Conservation (phyloP, 1,140 invertebrate genomes). For the Hypsibius dujardini region DNA sequence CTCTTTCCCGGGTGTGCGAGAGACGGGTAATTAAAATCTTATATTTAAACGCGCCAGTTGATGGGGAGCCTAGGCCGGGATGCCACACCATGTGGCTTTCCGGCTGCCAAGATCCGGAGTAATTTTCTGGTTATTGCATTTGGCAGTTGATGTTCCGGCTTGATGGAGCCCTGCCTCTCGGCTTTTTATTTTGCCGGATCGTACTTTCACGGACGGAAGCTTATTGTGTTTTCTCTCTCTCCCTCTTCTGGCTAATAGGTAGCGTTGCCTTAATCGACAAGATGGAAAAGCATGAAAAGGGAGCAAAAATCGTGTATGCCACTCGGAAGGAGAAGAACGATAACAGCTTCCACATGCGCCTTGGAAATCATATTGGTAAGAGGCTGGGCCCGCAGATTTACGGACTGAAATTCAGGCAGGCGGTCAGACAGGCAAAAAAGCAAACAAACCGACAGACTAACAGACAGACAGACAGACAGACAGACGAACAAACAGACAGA, state of each 20-base stretch:
- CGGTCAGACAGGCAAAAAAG: no score
- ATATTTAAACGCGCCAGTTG: no score
- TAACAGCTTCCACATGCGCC: neutral
- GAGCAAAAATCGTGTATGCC: slow-evolving; percentile 11
- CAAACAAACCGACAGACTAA: no score
- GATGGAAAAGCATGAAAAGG: neutral
- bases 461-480: no score
- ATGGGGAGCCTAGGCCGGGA: neutral
- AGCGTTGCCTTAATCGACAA: neutral
- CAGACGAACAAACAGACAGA: no score
- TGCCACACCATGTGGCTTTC: neutral
- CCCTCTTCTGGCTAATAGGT: neutral
- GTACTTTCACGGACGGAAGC: neutral
- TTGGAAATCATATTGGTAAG: neutral
- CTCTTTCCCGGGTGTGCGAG: no score
- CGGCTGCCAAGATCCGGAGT: neutral
- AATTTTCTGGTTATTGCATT: neutral
- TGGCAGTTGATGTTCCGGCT: no score
- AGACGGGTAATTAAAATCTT: no score
- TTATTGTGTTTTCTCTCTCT: neutral
- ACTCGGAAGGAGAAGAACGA: neutral
- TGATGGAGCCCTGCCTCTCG: neutral
- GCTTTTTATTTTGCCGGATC: neutral
- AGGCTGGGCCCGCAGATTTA: neutral
- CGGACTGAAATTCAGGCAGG: no score